Evolutionary conservation across 2,113 vertebrate genomes (phyloP).

Genomic region (Sceloporus tristichus): DNA sequence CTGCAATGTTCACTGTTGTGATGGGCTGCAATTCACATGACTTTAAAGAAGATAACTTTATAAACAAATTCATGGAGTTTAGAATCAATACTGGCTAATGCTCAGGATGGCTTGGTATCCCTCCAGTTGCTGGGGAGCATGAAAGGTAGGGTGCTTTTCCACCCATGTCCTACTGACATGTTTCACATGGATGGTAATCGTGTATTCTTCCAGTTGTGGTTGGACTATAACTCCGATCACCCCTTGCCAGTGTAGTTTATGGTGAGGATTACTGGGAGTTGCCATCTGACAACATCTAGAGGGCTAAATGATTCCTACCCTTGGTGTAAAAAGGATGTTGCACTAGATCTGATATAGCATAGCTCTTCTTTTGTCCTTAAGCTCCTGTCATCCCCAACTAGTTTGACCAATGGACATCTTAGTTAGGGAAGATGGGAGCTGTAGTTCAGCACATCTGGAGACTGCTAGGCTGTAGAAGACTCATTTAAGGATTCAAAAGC

Average conservation of each 20-base stretch:
- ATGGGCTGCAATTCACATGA: background rate
- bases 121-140: background rate
- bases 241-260: too few relatives aligned
- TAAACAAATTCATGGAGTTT: background rate
- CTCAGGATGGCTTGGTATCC: too few relatives aligned
- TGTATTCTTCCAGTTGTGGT: too few relatives aligned
- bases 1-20: background rate
- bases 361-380: too few relatives aligned
- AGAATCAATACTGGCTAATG: too few relatives aligned
- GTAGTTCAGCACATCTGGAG: background rate
- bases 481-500: background rate
- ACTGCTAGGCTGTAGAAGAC: background rate
- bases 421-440: background rate
- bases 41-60: background rate
- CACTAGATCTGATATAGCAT: background rate
- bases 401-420: background rate
- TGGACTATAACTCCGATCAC: too few relatives aligned
- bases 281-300: too few relatives aligned
- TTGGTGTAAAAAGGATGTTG: background rate
- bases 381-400: too few relatives aligned
- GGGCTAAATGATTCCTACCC: too few relatives aligned
- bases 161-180: background rate
- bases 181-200: background rate
- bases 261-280: too few relatives aligned
- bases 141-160: background rate